Base-by-base conservation (phyloP, 2,888 invertebrate species). In the Drosophila flavopinicola region DNA sequence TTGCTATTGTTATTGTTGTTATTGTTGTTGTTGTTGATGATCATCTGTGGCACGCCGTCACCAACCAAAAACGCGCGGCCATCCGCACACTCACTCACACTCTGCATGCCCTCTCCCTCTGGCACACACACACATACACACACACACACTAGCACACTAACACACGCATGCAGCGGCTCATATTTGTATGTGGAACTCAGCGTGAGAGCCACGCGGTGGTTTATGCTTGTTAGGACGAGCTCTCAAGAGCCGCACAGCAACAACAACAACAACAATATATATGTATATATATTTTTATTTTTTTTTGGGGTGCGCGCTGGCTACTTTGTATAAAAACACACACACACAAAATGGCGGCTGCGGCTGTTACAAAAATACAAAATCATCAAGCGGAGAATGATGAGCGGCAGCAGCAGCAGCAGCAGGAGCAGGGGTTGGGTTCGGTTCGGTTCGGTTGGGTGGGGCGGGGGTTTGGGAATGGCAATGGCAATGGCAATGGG, bases 1-100 rank as follows among this genome's bases (percentile, higher is more conserved):
- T n/a, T n/a, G n/a, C n/a, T n/a, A n/a, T n/a, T n/a, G n/a, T n/a
- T n/a, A n/a, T n/a, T n/a, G n/a, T 10, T 56, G 66, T 35, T 64
- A 59, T 49, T 65, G 56, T 33, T 74, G 51, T 33, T 75, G 68
- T 37, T 75, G 64, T 35, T 76, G 65, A 77, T 80, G 60, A 79
- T 79, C 84, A 78, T 78, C 85, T 84, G 79, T 75, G 85, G 79
- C 85, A 66, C 61, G 78, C 78, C 79, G 75, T 85, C 79, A 71
- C 79, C 79, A 82, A 82, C 80, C 80, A 82, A 85, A 80, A 82
- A 82, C 80, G 84, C 85, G 80, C 85, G 77, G 74, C 77, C 76
- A 66, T 75, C 66, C 75, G 54, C 78, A 74, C 59, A 76, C 75
- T 58, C 75, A 78, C 78, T 60, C 73, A 57, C 65, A 66, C 78